Percentiles rank a stretch among this genome's conserved stretches.
phyloP scores from a whole-genome alignment of 2,888 invertebrate species.

The Eristalinus aeneus region DNA sequence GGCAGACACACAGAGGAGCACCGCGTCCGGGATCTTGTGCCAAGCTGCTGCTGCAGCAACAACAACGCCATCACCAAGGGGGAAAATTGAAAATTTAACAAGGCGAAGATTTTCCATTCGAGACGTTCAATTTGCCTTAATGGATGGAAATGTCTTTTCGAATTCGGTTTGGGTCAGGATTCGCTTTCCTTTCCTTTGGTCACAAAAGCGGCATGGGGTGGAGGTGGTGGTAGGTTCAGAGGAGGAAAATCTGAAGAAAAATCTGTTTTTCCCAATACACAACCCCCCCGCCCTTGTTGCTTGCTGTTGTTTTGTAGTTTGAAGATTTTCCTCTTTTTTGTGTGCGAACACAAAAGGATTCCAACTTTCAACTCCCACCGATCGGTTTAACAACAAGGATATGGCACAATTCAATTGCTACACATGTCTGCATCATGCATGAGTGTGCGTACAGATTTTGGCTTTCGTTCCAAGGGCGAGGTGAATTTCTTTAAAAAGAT shows the following conservation, averaged over 20 bases:
- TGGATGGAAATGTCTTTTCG: conserved; percentile 72
- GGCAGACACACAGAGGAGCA: conserved; percentile 2
- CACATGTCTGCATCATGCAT: conserved; percentile 7
- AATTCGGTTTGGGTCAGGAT: conserved; percentile 70
- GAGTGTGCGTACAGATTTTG: conserved; percentile 29
- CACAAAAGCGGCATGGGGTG: not conserved
- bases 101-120: conserved; percentile 72
- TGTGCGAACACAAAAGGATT: conserved; percentile 65
- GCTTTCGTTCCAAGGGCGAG: conserved; percentile 46
- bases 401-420: conserved; percentile 67
- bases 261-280: conserved; percentile 57
- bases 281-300: too few relatives aligned
- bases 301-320: not conserved
- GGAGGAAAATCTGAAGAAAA: conserved; percentile 32
- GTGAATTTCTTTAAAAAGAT: conserved; percentile 15
- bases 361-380: conserved; percentile 39
- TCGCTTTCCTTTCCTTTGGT: conserved; percentile 38
- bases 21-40: conserved; percentile 5
- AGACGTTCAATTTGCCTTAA: conserved; percentile 72
- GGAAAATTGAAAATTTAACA: conserved; percentile 72
- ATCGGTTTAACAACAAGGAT: conserved; percentile 66
- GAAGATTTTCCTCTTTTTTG: conserved; percentile 18
- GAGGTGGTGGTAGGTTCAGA: not conserved
- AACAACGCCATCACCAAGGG: conserved; percentile 17
- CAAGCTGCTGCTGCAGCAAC: conserved; percentile 11